Conservation (phyloP, 2,797 vertebrate species). For the Cyprinodon diabolis region DNA sequence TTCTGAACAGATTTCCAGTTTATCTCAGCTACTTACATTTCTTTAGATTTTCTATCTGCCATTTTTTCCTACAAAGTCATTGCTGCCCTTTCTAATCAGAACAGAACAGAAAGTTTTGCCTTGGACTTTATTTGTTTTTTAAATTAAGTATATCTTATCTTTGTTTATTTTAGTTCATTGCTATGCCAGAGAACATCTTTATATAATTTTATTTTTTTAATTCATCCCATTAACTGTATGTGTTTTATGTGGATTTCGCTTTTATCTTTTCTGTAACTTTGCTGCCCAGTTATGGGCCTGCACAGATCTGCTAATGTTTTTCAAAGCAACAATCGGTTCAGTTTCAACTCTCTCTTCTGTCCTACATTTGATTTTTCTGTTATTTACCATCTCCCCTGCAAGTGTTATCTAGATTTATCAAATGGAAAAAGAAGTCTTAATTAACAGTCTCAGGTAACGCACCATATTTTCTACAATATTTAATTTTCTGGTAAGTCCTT, state of each 20-base stretch:
- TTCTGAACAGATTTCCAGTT: not conserved
- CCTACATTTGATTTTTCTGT: no score
- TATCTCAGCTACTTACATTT: slow-evolving; percentile 13
- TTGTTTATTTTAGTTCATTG: not conserved
- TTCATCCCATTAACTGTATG: not conserved
- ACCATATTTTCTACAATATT: no score
- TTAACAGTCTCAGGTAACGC: no score
- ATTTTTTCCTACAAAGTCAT: slow-evolving; percentile 11
- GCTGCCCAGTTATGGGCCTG: not conserved
- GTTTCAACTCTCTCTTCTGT: no score
- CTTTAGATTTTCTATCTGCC: not conserved
- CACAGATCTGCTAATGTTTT: no score
- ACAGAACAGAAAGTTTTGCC: not conserved
- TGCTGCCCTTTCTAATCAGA: slow-evolving; percentile 19
- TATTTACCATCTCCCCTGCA: no score
- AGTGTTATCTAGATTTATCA: no score
- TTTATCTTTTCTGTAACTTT: not conserved
- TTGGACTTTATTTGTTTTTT: not conserved
- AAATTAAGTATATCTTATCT: not conserved
- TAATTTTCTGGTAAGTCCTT: no score
- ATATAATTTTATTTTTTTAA: not conserved
- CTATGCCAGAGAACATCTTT: not conserved
- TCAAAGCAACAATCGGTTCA: no score
- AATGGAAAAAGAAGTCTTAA: no score
- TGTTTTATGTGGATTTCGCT: not conserved